phyloP scores from a whole-genome alignment of 2,888 invertebrate genomes.

The Meteorus cinctellus region DNA sequence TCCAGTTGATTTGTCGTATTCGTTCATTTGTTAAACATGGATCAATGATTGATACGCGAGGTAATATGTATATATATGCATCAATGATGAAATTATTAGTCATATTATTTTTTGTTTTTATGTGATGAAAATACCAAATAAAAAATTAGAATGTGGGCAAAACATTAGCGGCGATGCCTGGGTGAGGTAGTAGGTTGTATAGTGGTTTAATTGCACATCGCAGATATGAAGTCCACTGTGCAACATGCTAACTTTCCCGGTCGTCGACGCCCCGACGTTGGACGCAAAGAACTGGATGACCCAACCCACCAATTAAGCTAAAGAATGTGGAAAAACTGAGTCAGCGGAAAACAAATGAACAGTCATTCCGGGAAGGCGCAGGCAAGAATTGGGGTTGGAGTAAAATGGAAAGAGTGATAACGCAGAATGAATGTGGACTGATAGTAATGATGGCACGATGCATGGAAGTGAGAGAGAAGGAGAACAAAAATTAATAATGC shows the following conservation, averaged over 20 bases:
- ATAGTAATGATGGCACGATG: neutral
- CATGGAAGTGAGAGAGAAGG: neutral
- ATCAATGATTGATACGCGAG: neutral
- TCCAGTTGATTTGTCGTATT: neutral
- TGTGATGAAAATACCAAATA: neutral
- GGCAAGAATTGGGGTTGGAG: too few relatives aligned
- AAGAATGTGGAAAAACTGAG: neutral
- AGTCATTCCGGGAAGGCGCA: too few relatives aligned
- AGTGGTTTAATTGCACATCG: conserved; percentile 88
- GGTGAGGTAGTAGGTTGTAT: conserved; percentile 99
- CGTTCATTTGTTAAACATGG: neutral
- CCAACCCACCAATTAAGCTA: neutral
- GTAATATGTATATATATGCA: neutral
- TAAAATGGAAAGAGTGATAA: neutral
- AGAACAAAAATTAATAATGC: conserved; percentile 31
- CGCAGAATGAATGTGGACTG: neutral
- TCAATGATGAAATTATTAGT: neutral
- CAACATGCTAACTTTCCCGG: conserved; percentile 98
- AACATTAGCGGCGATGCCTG: conserved; percentile 75
- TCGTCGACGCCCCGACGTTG: conserved; percentile 73
- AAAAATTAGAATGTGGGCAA: neutral
- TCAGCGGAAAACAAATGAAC: neutral
- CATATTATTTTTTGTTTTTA: conserved; percentile 1
- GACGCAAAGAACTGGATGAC: conserved; percentile 27
- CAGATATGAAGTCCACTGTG: conserved; percentile 90